Conservation (phyloP, 2,113 vertebrate genomes). For the Donacobius atricapilla region DNA sequence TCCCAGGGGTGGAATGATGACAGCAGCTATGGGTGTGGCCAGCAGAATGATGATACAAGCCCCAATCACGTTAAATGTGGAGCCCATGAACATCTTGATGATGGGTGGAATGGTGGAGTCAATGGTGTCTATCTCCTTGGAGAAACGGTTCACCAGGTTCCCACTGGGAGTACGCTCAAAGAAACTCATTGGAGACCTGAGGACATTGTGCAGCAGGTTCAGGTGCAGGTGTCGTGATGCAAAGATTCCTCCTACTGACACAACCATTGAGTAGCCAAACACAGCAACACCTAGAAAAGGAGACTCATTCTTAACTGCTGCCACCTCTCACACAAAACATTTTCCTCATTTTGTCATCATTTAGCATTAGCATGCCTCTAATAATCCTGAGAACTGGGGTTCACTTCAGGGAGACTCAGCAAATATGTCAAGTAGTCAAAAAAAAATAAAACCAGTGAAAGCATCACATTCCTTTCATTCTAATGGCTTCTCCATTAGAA, state of each 20-base stretch:
- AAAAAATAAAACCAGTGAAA: not conserved
- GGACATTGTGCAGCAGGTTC: constrained; percentile 84
- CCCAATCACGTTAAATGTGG: constrained; percentile 85
- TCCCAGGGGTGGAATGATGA: constrained; percentile 87
- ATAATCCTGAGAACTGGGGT: not conserved
- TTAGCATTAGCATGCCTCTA: not conserved
- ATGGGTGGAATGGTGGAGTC: constrained; percentile 89
- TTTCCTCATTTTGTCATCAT: not conserved
- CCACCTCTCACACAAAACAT: not conserved
- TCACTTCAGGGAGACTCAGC: not conserved
- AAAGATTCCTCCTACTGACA: constrained; percentile 90
- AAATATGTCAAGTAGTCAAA: not conserved
- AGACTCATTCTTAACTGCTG: not conserved
- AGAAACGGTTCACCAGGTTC: constrained; percentile 94
- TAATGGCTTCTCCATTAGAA: not conserved
- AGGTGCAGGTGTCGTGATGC: constrained; percentile 88
- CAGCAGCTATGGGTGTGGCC: constrained; percentile 84
- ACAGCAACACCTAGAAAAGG: constrained; percentile 79
- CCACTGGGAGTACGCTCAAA: constrained; percentile 95
- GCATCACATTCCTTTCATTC: not conserved
- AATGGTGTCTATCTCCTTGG: constrained; percentile 94
- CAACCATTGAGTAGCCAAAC: constrained; percentile 86
- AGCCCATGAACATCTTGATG: constrained; percentile 97
- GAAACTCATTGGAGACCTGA: constrained; percentile 91
- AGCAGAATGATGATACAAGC: constrained; percentile 87